Base-by-base conservation (phyloP, 2,888 invertebrate species). In the Phlogophora meticulosa region DNA sequence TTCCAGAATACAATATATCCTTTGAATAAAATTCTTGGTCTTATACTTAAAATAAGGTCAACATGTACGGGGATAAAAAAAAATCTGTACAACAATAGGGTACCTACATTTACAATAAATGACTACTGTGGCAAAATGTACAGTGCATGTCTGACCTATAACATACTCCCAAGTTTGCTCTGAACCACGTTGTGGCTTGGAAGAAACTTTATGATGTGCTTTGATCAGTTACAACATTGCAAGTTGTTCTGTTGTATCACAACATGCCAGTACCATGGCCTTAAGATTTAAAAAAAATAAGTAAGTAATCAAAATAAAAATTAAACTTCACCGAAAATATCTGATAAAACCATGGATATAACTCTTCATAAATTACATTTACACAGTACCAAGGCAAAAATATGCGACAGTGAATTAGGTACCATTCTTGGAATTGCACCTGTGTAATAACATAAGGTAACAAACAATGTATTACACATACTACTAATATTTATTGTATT, bases 21-120 rank as follows among this genome's bases (percentile, higher is more conserved):
- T 91, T 92, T 93, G 87, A 93, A 94, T 93, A 93, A 93, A 93
- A 93, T 91, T 93, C 92, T 94, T 95, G 94, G 95, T 95, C 94
- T 89, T 94, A 95, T 83, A 88, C 89, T 91, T 93, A 92, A 93
- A 90, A 90, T 92, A 92, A 92, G 83, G 90, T 88, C 86, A 91
- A 91, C 91, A 91, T 90, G 90, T 87, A 90, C 66, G 86, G 86
- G 80, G 78, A 59, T 76, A 83, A 88, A 89, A 89, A 52, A 90
- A 90, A 90, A 91, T 87, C 91, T 93, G 91, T 94, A 94, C 93
- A 94, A 92, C 90, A 91, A 88, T 89, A 90, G 76, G 85, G 82
- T 91, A 90, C 85, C 86, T 90, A 92, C 90, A 88, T 89, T 92
- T 92, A 93, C 88, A 86, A 83, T 83, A 84, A 87, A 85, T 86